Evolutionary conservation across 2,797 vertebrate genomes (phyloP).

Genomic region (Enteromius unitaeniatus): DNA sequence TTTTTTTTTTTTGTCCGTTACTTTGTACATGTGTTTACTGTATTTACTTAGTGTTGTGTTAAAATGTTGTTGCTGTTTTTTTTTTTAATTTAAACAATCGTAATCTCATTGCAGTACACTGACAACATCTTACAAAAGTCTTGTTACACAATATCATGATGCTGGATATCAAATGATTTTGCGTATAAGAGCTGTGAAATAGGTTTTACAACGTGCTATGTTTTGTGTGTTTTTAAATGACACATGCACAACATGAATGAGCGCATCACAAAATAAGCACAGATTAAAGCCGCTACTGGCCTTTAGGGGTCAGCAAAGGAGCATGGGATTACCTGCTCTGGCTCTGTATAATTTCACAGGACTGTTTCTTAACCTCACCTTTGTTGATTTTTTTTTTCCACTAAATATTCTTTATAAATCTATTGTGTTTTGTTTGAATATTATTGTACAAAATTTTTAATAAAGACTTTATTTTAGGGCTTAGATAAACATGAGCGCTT

Average conservation of each 20-base stretch:
- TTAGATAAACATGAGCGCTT: not conserved
- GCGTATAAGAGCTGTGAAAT: constrained; percentile 20
- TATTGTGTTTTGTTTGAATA: constrained; percentile 18
- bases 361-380: constrained; percentile 18
- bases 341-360: not conserved
- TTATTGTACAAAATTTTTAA: constrained; percentile 35
- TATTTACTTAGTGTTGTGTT: constrained; percentile 1
- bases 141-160: constrained; percentile 17
- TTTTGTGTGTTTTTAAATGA: constrained; percentile 13
- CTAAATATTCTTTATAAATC: constrained; percentile 11
- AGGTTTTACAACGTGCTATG: constrained; percentile 54
- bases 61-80: no score
- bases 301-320: constrained; percentile 82
- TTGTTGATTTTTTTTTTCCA: not conserved
- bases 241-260: not conserved
- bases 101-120: constrained; percentile 31
- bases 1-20: not conserved
- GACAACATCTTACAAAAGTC: not conserved
- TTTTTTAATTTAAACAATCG: constrained; percentile 10
- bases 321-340: constrained; percentile 36
- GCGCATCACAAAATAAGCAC: not conserved
- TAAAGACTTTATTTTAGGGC: constrained; percentile 46
- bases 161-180: constrained; percentile 11
- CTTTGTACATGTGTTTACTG: constrained; percentile 15
- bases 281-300: constrained; percentile 60